Evolutionary conservation across 2,888 invertebrate species (phyloP).

Genomic region (Idaea dimidiata): DNA sequence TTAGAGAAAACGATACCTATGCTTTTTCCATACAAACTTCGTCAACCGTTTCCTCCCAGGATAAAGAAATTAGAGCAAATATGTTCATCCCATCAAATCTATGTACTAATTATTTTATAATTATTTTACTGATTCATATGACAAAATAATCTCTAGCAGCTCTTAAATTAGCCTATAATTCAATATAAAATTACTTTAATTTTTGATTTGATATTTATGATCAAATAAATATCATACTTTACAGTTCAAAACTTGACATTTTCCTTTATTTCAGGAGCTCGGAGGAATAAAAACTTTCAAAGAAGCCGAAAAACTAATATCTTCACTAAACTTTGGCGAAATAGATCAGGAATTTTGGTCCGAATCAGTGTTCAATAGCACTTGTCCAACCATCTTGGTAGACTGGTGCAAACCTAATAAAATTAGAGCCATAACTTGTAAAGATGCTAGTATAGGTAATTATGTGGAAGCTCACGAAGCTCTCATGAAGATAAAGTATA

Average conservation of each 20-base stretch:
- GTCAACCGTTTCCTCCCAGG: too few species aligned
- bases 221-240: background rate
- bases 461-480: constrained; percentile 79
- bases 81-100: too few species aligned
- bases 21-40: too few species aligned
- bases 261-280: constrained; percentile 57
- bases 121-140: too few species aligned
- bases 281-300: constrained; percentile 71
- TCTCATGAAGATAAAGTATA: constrained; percentile 70
- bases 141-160: too few species aligned
- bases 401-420: constrained; percentile 74
- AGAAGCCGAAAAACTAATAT: constrained; percentile 68
- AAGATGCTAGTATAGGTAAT: constrained; percentile 70
- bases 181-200: background rate
- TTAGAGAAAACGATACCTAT: too few species aligned
- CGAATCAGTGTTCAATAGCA: constrained; percentile 71
- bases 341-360: constrained; percentile 67
- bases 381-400: constrained; percentile 68
- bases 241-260: background rate
- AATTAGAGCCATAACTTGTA: constrained; percentile 73
- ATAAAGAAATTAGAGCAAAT: too few species aligned
- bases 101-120: too few species aligned
- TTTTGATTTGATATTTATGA: background rate
- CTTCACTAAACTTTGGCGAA: constrained; percentile 66
- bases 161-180: background rate